Percentiles rank a stretch among this genome's conserved stretches.
Conservation (phyloP, 1,140 invertebrate species). For the Daktulosphaira vitifoliae region DNA sequence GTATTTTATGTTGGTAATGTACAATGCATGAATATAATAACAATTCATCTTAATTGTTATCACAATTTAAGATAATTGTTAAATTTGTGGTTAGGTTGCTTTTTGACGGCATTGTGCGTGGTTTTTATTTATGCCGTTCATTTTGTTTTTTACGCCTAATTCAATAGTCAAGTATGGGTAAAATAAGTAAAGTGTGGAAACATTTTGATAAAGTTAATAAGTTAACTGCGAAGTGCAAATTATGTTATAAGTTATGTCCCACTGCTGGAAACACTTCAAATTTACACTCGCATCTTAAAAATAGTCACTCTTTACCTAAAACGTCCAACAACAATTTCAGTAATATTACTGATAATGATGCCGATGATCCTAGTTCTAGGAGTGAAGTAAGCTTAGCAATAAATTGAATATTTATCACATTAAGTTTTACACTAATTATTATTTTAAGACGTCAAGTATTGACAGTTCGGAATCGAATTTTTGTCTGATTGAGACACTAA, state of each 20-base stretch:
- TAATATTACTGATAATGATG: background rate
- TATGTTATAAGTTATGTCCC: background rate
- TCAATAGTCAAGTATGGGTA: background rate
- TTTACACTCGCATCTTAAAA: background rate
- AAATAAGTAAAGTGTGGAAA: background rate
- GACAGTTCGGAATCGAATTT: no score
- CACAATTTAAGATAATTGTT: no score
- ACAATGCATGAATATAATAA: no score
- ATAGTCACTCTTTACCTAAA: background rate
- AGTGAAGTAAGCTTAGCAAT: background rate
- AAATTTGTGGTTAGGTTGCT: no score
- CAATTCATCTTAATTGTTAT: no score
- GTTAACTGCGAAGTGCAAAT: background rate
- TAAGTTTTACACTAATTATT: background rate
- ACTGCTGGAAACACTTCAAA: background rate
- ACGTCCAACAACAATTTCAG: no score
- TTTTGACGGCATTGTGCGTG: no score
- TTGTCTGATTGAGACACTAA: no score
- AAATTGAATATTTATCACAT: background rate
- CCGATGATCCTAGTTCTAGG: background rate
- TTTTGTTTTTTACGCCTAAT: no score
- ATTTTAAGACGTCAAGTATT: constrained; percentile 1
- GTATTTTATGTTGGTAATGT: no score
- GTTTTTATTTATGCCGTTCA: no score
- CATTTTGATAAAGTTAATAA: background rate